Base-by-base conservation (phyloP, 2,113 vertebrate genomes). In the Chaetops frenatus region DNA sequence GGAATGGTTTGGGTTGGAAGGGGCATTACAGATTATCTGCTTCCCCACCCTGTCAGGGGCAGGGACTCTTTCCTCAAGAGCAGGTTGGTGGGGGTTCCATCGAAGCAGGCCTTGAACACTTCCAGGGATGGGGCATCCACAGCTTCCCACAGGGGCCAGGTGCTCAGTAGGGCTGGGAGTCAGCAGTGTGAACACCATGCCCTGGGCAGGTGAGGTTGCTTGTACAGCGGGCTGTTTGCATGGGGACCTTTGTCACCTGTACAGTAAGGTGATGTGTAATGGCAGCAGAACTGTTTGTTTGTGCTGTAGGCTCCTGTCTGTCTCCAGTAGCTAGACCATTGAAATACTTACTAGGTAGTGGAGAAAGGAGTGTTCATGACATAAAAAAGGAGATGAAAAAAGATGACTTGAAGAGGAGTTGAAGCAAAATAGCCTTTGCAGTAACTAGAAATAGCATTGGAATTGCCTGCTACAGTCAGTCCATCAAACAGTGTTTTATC, bases 181-280 rank as follows among this genome's bases (percentile, higher is more conserved):
- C 40, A 6, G 48, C 17, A 20, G 40, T 25, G 27, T 40, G 90
- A 73, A 1, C 1, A 0, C 18, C 11, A 3, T 1, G 9, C 54
- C 48, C 28, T 4, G 35, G 33, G 35, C 10, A 9, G 23, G 10
- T 5, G 54, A 44, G 69, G 31, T 5, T 33, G n/a, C 35, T 25
- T 7, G 11, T 54, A 7, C 7, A 38, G 13, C 3, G 0, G 40
- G 53, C 45, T 7, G 24, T 1, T n/a, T 2, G 14, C 6, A 3
- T 13, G 23, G 57, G 60, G 23, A 23, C 36, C 36, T 64, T 12
- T 31, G 70, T 64, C 4, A 4, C 47, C 23, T 29, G 27, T 38
- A 20, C 56, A 48, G 27, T 27, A 7, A 7, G 64, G 11, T 45
- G 54, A 3, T 16, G 0, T 2, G 0, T 27, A 33, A 27, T 20